Percentiles rank a stretch among this genome's conserved stretches.
Evolutionary conservation across 2,113 vertebrate genomes (phyloP).

Genomic region (Osmerus eperlanus): DNA sequence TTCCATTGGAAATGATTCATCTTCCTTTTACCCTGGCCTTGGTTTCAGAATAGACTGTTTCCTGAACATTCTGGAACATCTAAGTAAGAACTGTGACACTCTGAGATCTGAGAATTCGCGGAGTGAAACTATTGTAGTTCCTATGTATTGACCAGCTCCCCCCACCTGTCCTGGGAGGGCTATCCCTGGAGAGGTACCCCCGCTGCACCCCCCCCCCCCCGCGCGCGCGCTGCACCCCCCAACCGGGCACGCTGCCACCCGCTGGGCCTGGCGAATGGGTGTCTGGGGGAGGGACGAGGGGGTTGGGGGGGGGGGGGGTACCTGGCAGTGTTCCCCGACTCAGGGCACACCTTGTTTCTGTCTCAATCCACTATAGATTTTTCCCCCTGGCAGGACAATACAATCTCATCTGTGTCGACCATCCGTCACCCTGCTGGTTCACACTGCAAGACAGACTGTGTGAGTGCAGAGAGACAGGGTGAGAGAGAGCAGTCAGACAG

Average conservation of each 20-base stretch:
- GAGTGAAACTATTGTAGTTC: background rate
- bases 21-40: no score
- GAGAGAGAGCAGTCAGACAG: background rate
- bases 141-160: background rate
- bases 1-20: no score
- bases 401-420: conserved; percentile 14
- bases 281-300: background rate
- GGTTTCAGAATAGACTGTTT: no score
- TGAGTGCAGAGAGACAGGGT: background rate
- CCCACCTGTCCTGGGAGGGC: background rate
- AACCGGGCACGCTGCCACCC: conserved; percentile 6
- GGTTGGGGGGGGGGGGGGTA: conserved; percentile 3
- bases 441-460: background rate
- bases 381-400: conserved; percentile 14
- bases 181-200: background rate
- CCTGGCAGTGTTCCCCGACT: conserved; percentile 13
- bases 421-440: conserved; percentile 10
- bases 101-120: no score
- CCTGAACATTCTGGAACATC: no score
- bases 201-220: background rate
- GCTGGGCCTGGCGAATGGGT: background rate
- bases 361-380: conserved; percentile 23
- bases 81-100: no score
- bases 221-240: no score
- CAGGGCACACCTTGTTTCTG: conserved; percentile 7